A percentile compares a stretch with the other conserved stretches of the same genome.
Conservation (phyloP, 2,113 vertebrate species). For the Miniopterus natalensis region DNA sequence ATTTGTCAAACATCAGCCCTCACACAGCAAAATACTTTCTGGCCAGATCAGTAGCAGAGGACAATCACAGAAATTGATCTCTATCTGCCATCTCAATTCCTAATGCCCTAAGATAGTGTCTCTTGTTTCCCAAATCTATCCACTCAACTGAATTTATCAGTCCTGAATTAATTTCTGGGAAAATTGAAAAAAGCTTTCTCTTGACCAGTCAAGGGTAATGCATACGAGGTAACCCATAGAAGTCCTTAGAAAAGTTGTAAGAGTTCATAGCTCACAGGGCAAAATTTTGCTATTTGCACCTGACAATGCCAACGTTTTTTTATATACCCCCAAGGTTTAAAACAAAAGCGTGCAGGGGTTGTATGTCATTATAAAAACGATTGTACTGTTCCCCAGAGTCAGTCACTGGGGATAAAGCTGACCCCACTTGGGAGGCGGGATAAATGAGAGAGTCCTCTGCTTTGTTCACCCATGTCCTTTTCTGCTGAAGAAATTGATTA, state of each 20-base stretch:
- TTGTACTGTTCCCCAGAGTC: slow-evolving; percentile 22
- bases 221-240: neutral
- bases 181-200: slow-evolving; percentile 31
- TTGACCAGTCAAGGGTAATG: neutral
- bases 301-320: neutral
- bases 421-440: slow-evolving; percentile 9
- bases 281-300: slow-evolving; percentile 23
- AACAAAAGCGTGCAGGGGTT: neutral
- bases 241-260: slow-evolving; percentile 34
- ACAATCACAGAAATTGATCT: slow-evolving; percentile 42
- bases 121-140: slow-evolving; percentile 47
- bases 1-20: slow-evolving; percentile 1
- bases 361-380: slow-evolving; percentile 27
- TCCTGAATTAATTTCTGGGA: slow-evolving; percentile 38
- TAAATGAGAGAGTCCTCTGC: neutral
- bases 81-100: slow-evolving; percentile 27
- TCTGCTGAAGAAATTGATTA: slow-evolving; percentile 51
- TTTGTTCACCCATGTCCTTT: neutral
- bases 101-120: neutral
- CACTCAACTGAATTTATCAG: slow-evolving; percentile 44
- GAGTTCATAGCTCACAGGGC: neutral
- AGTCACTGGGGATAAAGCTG: slow-evolving; percentile 17
- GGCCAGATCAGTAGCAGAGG: neutral
- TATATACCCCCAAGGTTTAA: neutral
- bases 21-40: slow-evolving; percentile 35